A percentile compares a stretch with the other conserved stretches of the same genome.
Evolutionary conservation across 2,888 invertebrate genomes (phyloP).

Genomic region (Tanytarsus gracilentus): DNA sequence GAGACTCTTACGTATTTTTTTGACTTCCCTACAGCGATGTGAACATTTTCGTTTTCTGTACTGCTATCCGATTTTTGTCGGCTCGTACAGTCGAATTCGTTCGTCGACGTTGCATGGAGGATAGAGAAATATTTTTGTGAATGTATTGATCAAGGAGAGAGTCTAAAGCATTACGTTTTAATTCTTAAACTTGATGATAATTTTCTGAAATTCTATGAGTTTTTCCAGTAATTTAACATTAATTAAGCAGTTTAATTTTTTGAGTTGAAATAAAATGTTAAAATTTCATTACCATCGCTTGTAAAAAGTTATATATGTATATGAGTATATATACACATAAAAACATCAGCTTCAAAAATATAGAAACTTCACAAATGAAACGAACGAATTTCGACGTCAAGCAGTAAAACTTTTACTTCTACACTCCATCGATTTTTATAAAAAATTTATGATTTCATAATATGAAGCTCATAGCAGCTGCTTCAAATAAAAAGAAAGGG

Average conservation of each 20-base stretch:
- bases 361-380: constrained; percentile 26
- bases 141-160: constrained; percentile 25
- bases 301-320: neutral
- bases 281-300: too few species aligned
- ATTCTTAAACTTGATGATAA: too few species aligned
- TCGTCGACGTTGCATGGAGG: constrained; percentile 2
- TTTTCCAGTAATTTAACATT: too few species aligned
- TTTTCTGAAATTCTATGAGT: too few species aligned
- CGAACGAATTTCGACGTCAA: constrained; percentile 12
- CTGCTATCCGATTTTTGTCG: constrained; percentile 18
- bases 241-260: too few species aligned
- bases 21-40: too few species aligned
- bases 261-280: too few species aligned
- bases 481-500: neutral
- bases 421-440: constrained; percentile 8
- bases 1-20: too few species aligned
- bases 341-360: too few species aligned
- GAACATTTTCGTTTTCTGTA: constrained; percentile 24
- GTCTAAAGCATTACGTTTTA: too few species aligned
- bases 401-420: neutral
- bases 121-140: constrained; percentile 19
- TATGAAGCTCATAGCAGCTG: neutral
- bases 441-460: too few species aligned
- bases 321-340: too few species aligned
- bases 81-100: constrained; percentile 16